Base-by-base conservation (phyloP, 2,113 vertebrate species). In the Colossoma macropomum region DNA sequence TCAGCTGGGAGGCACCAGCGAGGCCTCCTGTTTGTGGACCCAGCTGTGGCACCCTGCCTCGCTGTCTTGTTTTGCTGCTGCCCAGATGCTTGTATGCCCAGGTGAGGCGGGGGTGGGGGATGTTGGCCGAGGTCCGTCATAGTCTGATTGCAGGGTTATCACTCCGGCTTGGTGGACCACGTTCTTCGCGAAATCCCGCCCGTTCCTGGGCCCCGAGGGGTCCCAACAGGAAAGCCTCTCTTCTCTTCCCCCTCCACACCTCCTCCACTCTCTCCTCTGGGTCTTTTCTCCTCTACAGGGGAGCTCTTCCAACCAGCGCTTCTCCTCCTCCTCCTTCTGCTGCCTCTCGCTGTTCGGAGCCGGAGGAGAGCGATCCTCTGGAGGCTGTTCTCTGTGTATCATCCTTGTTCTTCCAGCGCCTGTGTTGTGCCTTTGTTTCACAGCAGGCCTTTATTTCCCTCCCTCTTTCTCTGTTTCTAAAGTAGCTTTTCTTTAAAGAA, bases 151-250 rank as follows among this genome's bases (percentile, higher is more conserved):
- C 45, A 12, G 45, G 50, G 4, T 56, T 23, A 56, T 2, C 50
- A 19, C 50, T 52, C 5, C 50, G 16, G 17, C 16, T 21, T 56
- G 19, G 54, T 56, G 21, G 21, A 56, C 54, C 19, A 8, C 13
- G 21, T 5, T 56, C 2, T 2, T 5, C 4, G 19, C 21, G 23
- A 56, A 23, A 90, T 69, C 76, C 94, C 25, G 12, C 32, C 50
- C 27, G 66, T 28, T 80, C 66, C 54, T 16, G 9, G 27, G 77
- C 94, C 92, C 92, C 91, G 85, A 89, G 93, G 92, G 95, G 91
- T 93, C 96, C 93, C 92, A 88, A 90, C 86, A 91, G 89, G 90
- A 91, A 92, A 90, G 88, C 87, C 77, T 88, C 86, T 88, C 90
- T 92, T 91, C 93, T 88, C 10, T 11, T 93, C 83, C 52, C 50